Percentiles rank a stretch among this genome's conserved stretches.
Evolutionary conservation across 2,113 vertebrate genomes (phyloP).

Genomic region (Triplophysa siluroides): DNA sequence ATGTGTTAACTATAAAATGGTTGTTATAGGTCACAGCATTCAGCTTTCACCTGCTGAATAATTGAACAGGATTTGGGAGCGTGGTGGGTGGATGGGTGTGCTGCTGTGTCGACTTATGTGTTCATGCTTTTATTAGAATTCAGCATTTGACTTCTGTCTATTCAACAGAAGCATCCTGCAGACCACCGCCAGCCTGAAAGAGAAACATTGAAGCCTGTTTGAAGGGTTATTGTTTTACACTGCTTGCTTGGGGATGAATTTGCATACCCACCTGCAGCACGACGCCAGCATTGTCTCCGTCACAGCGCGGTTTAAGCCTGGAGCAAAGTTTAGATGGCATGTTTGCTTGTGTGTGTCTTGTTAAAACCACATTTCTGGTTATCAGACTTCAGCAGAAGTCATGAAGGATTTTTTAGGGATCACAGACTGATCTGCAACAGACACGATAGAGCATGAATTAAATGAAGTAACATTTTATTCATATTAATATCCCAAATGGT

Average conservation of each 20-base stretch:
- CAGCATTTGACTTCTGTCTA: slow-evolving; percentile 24
- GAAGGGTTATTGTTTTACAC: slow-evolving; percentile 2
- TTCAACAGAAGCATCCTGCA: slow-evolving; percentile 6
- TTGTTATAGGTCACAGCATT: slow-evolving; percentile 6
- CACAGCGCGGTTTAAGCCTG: background rate
- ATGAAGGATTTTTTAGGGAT: slow-evolving; percentile 18
- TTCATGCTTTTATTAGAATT: slow-evolving; percentile 24
- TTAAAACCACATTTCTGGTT: slow-evolving; percentile 11
- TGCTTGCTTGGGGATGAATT: background rate
- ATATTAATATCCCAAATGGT: background rate
- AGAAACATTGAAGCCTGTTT: background rate
- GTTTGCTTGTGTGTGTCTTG: slow-evolving; percentile 8
- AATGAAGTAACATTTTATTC: background rate
- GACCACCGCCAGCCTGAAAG: background rate
- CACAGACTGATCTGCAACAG: background rate
- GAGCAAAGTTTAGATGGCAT: slow-evolving; percentile 10
- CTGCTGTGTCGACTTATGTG: slow-evolving; percentile 11
- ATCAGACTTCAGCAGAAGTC: background rate
- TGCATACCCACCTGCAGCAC: slow-evolving; percentile 27
- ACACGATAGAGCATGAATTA: background rate
- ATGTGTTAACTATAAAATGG: background rate
- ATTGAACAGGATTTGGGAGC: slow-evolving; percentile 28
- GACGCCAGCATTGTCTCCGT: background rate
- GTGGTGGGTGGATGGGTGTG: background rate
- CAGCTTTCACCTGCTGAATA: slow-evolving; percentile 22